These are phyloP conservation scores for Penaeus japonicus DNA, from an alignment of 1,140 invertebrate species.

Conservation along the genomic window DNA sequence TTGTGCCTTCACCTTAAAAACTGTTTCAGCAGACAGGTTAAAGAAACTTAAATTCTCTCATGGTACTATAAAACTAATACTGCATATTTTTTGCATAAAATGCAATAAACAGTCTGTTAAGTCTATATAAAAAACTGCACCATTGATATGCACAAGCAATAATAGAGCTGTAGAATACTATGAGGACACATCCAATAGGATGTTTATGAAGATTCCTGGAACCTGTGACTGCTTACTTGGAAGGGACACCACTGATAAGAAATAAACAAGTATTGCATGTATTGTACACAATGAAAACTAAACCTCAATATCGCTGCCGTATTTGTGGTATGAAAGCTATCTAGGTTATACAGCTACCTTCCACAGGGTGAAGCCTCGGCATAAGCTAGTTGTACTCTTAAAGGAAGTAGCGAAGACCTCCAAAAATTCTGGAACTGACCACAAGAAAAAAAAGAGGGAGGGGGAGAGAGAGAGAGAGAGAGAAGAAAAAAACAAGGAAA, in stretches of 20 bases:
- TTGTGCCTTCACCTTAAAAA: no score
- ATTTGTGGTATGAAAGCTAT: constrained; percentile 36
- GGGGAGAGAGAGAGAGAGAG: no score
- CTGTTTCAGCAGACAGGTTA: no score
- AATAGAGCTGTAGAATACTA: no score
- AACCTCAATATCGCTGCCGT: constrained; percentile 20
- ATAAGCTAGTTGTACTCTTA: constrained; percentile 31
- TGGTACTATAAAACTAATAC: no score
- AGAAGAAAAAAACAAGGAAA: no score
- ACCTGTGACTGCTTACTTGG: constrained; percentile 15
- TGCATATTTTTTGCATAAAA: no score
- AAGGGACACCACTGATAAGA: constrained; percentile 33
- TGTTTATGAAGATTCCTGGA: background rate
- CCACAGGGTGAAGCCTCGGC: background rate
- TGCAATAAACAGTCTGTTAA: no score
- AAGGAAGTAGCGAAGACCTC: constrained; percentile 20
- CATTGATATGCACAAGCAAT: no score
- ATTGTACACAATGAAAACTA: constrained; percentile 16
- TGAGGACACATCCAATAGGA: no score
- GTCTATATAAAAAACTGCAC: no score
- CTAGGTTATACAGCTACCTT: constrained; percentile 15
- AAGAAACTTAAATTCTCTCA: no score
- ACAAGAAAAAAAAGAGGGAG: background rate
- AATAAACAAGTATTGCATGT: constrained; percentile 14
- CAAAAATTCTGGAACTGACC: constrained; percentile 20